These are phyloP conservation scores for Squalus acanthias DNA, from an alignment of 2,797 vertebrate species.

Conservation along the genomic window DNA sequence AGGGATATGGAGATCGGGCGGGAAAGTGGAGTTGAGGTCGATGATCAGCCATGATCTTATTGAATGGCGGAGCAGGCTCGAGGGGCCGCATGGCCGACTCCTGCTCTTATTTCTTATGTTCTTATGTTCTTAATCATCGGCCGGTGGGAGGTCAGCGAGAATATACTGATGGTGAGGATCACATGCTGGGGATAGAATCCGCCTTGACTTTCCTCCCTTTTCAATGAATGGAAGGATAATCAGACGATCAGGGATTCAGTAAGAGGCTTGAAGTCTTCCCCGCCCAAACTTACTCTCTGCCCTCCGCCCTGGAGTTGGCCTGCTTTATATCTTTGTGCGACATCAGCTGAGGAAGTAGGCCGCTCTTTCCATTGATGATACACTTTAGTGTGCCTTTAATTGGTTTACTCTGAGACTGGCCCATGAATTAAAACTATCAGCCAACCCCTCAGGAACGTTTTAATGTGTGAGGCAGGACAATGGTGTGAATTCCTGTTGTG, in stretches of 20 bases:
- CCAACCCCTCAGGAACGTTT: background rate
- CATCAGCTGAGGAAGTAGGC: background rate
- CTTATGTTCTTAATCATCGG: too few species aligned
- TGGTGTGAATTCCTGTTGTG: background rate
- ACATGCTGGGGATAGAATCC: background rate
- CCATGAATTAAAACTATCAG: background rate
- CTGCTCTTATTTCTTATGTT: too few species aligned
- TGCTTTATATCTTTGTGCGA: background rate
- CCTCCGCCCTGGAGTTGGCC: background rate
- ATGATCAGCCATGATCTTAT: too few species aligned
- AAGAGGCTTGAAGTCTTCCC: background rate
- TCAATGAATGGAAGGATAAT: background rate
- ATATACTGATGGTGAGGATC: background rate
- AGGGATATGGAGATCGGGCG: too few species aligned
- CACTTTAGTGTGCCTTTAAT: background rate
- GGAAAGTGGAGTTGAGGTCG: too few species aligned
- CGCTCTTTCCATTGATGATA: background rate
- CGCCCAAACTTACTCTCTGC: background rate
- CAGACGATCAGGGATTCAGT: background rate
- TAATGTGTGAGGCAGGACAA: background rate
- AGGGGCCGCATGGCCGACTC: too few species aligned
- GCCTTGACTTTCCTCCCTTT: background rate
- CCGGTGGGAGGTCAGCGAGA: too few species aligned
- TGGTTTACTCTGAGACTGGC: background rate
- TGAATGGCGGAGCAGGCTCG: too few species aligned